Percentiles rank a stretch among this genome's conserved stretches.
Conservation (phyloP, 2,113 vertebrate species). For the Rhombomys opimus region DNA sequence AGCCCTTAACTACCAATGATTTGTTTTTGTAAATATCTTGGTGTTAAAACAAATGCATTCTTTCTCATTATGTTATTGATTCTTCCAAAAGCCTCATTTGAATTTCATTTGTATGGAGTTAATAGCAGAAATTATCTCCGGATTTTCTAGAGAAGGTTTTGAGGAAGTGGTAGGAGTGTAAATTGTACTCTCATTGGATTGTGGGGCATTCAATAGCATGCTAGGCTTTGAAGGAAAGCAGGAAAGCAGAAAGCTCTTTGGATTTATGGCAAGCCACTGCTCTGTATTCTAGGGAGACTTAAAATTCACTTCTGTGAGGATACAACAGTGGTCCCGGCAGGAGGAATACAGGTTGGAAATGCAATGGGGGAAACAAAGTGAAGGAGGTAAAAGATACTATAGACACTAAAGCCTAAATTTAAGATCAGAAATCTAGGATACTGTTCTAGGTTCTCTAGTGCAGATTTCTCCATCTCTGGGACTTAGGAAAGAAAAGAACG, state of each 20-base stretch:
- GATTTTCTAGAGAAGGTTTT: not conserved
- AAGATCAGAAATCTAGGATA: not conserved
- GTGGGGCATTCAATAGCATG: not conserved
- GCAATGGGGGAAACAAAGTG: not conserved
- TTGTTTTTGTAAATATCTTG: not conserved
- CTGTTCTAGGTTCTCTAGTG: not conserved
- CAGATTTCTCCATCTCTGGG: not conserved
- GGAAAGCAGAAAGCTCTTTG: conserved; percentile 3
- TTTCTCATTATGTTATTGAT: not conserved
- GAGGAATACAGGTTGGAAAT: not conserved
- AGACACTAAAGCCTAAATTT: not conserved
- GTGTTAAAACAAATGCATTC: not conserved
- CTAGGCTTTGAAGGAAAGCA: not conserved
- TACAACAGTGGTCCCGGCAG: not conserved
- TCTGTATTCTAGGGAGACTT: not conserved
- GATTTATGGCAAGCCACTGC: not conserved
- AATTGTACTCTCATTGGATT: not conserved
- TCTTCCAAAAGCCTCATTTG: not conserved
- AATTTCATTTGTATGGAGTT: not conserved
- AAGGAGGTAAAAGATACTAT: not conserved
- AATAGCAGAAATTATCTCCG: not conserved
- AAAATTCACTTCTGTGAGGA: not conserved
- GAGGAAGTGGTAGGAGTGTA: not conserved
- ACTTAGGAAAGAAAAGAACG: not conserved
- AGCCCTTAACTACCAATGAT: not conserved